These are phyloP conservation scores for Podarcis raffonei DNA, from an alignment of 2,113 vertebrate species.

Conservation along the genomic window DNA sequence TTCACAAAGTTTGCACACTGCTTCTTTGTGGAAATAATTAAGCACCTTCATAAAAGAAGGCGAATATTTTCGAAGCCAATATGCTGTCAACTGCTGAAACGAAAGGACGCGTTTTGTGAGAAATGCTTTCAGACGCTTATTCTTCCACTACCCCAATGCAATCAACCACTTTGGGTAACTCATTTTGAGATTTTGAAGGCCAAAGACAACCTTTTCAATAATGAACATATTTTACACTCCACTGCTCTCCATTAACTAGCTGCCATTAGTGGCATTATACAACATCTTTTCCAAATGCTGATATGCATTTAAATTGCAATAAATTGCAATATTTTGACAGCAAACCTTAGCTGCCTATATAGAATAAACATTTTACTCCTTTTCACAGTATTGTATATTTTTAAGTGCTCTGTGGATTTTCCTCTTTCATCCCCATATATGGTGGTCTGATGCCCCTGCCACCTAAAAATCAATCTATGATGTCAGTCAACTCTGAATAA, in stretches of 20 bases:
- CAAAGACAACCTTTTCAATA: constrained; percentile 41
- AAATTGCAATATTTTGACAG: constrained; percentile 27
- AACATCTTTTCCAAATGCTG: constrained; percentile 32
- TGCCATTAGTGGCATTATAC: constrained; percentile 36
- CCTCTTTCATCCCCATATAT: background rate
- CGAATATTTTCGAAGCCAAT: background rate
- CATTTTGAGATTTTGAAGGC: constrained; percentile 22
- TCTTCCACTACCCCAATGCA: background rate
- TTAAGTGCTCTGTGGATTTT: background rate
- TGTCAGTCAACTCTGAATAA: background rate
- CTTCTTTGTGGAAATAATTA: fast-evolving
- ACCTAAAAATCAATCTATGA: background rate
- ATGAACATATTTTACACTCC: constrained; percentile 54
- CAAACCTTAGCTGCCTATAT: background rate
- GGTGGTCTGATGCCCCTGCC: background rate
- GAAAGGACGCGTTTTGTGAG: background rate
- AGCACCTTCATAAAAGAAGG: background rate
- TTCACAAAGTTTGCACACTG: background rate
- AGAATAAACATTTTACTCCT: background rate
- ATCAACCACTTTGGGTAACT: constrained; percentile 5
- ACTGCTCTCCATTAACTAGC: constrained; percentile 45
- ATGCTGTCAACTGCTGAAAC: background rate
- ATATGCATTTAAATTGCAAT: constrained; percentile 15
- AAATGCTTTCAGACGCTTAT: constrained; percentile 3
- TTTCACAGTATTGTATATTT: background rate